These are phyloP conservation scores for Tachina grossa DNA, from an alignment of 2,888 invertebrate species.

Conservation along the genomic window DNA sequence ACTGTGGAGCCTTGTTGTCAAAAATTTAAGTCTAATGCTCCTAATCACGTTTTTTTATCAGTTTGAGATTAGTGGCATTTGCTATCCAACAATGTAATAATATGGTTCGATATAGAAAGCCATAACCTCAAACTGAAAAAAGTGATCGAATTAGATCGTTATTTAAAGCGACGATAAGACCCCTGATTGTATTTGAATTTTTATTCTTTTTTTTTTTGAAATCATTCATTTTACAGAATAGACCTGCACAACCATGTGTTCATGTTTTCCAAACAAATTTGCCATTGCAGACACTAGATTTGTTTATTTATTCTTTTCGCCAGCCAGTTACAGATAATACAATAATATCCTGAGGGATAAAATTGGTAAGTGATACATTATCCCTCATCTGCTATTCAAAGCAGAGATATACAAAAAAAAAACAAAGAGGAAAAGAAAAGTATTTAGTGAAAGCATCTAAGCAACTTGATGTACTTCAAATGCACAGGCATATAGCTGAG, in stretches of 20 bases:
- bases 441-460: not conserved
- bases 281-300: not conserved
- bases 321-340: not conserved
- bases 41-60: too few relatives aligned
- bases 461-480: not conserved
- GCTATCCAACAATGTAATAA: too few relatives aligned
- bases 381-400: not conserved
- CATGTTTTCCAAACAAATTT: not conserved
- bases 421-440: not conserved
- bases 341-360: not conserved
- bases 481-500: not conserved
- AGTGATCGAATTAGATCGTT: too few relatives aligned
- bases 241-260: not conserved
- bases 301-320: not conserved
- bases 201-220: not conserved
- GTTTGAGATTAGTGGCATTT: too few relatives aligned
- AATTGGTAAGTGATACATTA: constrained; percentile 5
- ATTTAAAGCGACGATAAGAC: too few relatives aligned
- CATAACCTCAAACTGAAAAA: too few relatives aligned
- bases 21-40: not conserved
- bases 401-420: not conserved
- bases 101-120: too few relatives aligned
- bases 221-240: not conserved
- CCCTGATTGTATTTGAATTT: too few relatives aligned
- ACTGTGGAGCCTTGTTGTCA: too few relatives aligned